Base-by-base conservation (phyloP, 2,797 vertebrate genomes). In the Phaenicophaeus curvirostris region DNA sequence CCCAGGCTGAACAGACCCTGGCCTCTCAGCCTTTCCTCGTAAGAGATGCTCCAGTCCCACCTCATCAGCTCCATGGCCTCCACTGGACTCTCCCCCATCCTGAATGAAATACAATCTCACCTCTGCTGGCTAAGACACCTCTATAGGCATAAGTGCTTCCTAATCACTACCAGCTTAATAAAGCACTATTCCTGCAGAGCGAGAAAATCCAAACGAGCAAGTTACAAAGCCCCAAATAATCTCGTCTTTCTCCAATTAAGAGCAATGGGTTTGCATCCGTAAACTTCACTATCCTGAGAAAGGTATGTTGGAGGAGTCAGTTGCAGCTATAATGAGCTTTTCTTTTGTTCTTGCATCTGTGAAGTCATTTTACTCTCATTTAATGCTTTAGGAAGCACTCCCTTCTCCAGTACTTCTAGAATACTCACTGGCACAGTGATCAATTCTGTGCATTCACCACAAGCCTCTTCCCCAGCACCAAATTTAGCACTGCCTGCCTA, bases 201-300 rank as follows among this genome's bases (percentile, higher is more conserved):
- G 87, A 95, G 94, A 96, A 95, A 93, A 93, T 95, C 95, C 90
- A 91, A 95, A 94, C 88, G 63, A 85, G 20, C 91, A n/a, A 94
- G 88, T 82, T 93, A n/a, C 25, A n/a, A 94, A 95, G 53, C 71
- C 44, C 31, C 77, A 93, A 96, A 93, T 69, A 95, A 91, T 86
- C 91, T 93, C 89, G 78, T 55, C 83, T 88, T 73, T 61, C 37
- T 71, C 57, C 88, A 76, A 12, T 66, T 76, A 90, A 90, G 7
- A 67, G 51, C 35, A 81, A 50, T 31, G 55, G 2, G 91, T 95
- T 89, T 95, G 55, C 83, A 96, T 94, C 66, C 59, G 31, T 73
- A 48, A 84, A 73, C 33, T 53, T 66, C 28, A 75, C 50, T 65
- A 93, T 74, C 71, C 27, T 31, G 75, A 86, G 83, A 93, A 93